Conservation (phyloP, 2,113 vertebrate species). For the Hippocampus guttulatus region DNA sequence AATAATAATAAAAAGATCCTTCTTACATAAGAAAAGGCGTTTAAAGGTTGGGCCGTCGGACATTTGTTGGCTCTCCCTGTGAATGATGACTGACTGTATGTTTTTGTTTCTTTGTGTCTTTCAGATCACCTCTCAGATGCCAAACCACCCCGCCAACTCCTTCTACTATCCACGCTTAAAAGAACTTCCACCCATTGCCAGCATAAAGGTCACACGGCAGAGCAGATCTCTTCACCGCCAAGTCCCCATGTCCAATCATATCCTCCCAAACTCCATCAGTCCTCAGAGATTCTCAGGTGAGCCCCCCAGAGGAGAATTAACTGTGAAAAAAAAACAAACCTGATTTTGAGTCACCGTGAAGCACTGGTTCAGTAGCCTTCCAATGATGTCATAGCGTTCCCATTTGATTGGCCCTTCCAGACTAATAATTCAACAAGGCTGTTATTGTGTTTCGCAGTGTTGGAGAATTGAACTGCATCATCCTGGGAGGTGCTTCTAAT, state of each 20-base stretch:
- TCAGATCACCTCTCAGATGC: conserved; percentile 76
- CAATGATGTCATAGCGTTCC: neutral
- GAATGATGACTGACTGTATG: conserved; percentile 22
- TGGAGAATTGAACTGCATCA: too few species aligned
- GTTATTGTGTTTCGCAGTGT: too few species aligned
- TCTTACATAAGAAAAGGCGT: conserved; percentile 37
- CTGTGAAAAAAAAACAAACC: neutral
- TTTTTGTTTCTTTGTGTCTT: conserved; percentile 10
- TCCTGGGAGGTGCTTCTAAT: too few species aligned
- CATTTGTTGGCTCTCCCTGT: conserved; percentile 13
- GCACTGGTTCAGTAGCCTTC: neutral
- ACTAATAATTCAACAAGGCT: too few species aligned
- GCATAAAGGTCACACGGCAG: conserved; percentile 64
- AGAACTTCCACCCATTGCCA: conserved; percentile 72
- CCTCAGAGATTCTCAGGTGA: conserved; percentile 67
- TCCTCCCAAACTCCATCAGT: conserved; percentile 67
- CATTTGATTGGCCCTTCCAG: too few species aligned
- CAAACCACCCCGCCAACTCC: conserved; percentile 77
- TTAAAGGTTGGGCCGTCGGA: conserved; percentile 21
- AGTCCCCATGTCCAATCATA: conserved; percentile 72
- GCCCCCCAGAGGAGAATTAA: neutral
- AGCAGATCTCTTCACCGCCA: conserved; percentile 51
- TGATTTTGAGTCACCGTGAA: neutral
- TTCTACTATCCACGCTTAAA: conserved; percentile 75
- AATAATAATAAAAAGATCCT: conserved; percentile 15